These are phyloP conservation scores for Bombus soroeensis DNA, from an alignment of 1,140 invertebrate species.

Conservation along the genomic window DNA sequence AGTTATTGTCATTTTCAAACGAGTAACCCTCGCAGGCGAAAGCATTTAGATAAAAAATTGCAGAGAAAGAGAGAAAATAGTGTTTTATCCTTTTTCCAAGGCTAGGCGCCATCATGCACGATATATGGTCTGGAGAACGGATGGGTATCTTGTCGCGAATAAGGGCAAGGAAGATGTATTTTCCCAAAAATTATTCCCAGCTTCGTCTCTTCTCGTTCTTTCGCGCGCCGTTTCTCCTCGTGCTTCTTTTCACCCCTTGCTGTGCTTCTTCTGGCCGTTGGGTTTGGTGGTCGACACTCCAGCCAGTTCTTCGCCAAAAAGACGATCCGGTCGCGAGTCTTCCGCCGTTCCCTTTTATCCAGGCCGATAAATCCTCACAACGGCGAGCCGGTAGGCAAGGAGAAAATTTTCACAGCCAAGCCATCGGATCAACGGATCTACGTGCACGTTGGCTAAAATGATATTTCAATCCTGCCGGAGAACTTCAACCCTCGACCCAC, in stretches of 20 bases:
- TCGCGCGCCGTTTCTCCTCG: background rate
- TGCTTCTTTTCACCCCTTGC: background rate
- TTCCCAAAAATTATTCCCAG: constrained; percentile 59
- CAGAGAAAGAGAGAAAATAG: background rate
- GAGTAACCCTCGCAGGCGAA: background rate
- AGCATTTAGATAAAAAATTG: constrained; percentile 60
- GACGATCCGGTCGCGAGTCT: constrained; percentile 53
- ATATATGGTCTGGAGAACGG: constrained; percentile 66
- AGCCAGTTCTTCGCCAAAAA: constrained; percentile 30
- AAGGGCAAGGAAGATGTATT: constrained; percentile 60
- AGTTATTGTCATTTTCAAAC: constrained; percentile 43
- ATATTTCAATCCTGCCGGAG: constrained; percentile 59
- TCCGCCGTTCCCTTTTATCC: constrained; percentile 57
- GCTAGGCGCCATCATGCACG: constrained; percentile 47
- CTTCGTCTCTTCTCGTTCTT: background rate
- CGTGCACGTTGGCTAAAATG: constrained; percentile 53
- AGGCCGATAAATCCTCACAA: constrained; percentile 61
- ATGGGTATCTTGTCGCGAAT: constrained; percentile 54
- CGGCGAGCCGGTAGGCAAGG: constrained; percentile 22
- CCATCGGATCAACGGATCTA: constrained; percentile 56
- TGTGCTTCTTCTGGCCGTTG: background rate
- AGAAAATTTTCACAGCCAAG: constrained; percentile 64
- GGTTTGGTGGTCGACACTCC: background rate
- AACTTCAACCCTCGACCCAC: background rate
- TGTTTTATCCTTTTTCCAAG: constrained; percentile 26